Evolutionary conservation across 2,888 invertebrate species (phyloP).

Genomic region (Microchrysa polita): DNA sequence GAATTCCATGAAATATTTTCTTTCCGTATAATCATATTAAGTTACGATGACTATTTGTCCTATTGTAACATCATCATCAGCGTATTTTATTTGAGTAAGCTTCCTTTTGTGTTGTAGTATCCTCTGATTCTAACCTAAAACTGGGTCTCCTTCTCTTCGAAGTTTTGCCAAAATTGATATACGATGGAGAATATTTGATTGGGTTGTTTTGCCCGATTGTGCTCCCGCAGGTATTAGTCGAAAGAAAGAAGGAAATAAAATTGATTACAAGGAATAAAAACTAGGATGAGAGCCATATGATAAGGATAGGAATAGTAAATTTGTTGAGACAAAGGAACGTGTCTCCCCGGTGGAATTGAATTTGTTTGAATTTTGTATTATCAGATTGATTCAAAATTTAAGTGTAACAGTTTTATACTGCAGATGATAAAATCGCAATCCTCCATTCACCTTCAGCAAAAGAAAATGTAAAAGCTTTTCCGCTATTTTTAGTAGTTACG

Average conservation of each 20-base stretch:
- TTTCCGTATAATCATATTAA: conserved; percentile 10
- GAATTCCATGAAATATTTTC: conserved; percentile 6
- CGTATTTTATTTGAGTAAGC: not conserved
- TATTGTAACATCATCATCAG: conserved; percentile 21
- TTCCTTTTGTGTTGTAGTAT: not conserved
- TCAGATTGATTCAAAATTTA: too few relatives aligned
- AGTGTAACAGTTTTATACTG: too few relatives aligned
- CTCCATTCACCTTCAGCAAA: too few relatives aligned
- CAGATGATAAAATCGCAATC: too few relatives aligned
- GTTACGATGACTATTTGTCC: conserved; percentile 15
- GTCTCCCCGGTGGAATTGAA: too few relatives aligned
- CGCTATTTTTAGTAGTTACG: too few relatives aligned
- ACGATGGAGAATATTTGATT: not conserved
- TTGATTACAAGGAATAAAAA: conserved; percentile 4
- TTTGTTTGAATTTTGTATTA: too few relatives aligned
- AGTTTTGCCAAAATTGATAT: not conserved
- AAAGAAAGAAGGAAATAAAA: not conserved
- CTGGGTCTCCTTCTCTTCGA: not conserved
- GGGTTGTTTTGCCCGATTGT: not conserved
- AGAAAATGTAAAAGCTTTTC: too few relatives aligned
- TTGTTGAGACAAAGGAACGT: too few relatives aligned
- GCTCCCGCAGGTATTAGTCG: conserved; percentile 9
- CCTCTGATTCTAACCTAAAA: not conserved
- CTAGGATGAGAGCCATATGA: not conserved
- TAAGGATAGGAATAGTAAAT: not conserved